Evolutionary conservation across 2,888 invertebrate species (phyloP), one percentile per base, ranked within the genome.

Genomic region (Macaria liturata): DNA sequence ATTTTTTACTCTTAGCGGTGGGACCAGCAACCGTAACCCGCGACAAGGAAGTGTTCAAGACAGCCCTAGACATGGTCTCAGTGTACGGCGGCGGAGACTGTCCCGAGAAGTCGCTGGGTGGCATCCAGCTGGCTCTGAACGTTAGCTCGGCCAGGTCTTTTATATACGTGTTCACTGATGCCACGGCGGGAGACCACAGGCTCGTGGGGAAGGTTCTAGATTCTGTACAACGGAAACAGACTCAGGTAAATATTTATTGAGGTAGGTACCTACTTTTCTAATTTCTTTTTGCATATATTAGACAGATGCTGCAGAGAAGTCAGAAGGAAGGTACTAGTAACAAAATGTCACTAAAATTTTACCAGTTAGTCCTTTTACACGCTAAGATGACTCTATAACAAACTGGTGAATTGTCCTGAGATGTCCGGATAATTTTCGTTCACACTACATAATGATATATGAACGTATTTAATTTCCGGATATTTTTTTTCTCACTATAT

Each of bases 131-230:
- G 59, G 96, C 96, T 0, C 82, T 96, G 39, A 92, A 94, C 68
- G 92, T 93, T 7, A 94, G 95, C 44, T 84, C 94, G 9, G 95
- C 95, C 0, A 88, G 93, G 56, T 96, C 96, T 0, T 95, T 93
- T 75, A 88, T 96, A 43, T 96, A 95, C 71, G 95, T 96, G 32
- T 96, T 96, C 79, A 96, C 96, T 2, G 96, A 96, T 72, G 96
- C 96, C 1, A 92, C 95, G 0, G 94, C 96, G 0, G 94, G 94
- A 54, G 96, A 96, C 75, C 94, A 94, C 68, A 79, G 90, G 53
- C 83, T 94, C 4, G 93, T 95, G 0, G 92, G 93, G 8, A 90
- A 93, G 52, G 95, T 95, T 0, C 79, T 96, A 7, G 93, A 94
- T 59, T 78, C 93, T n/a, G 93, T 96, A 50, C 95, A 96, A 76